These are phyloP conservation scores for Toxonevra muliebris DNA, from an alignment of 2,888 invertebrate species.

Conservation along the genomic window DNA sequence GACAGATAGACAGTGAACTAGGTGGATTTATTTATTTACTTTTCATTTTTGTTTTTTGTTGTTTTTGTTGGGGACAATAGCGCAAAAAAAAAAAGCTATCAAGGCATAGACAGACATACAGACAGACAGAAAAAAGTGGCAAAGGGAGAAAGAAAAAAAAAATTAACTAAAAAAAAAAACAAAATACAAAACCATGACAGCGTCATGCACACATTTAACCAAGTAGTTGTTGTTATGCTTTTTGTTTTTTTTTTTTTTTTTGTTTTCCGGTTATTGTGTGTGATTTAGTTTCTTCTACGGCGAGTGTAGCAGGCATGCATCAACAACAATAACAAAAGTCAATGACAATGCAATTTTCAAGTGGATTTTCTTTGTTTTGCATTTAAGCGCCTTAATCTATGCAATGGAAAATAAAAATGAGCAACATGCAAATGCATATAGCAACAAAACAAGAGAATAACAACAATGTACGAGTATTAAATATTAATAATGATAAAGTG, in stretches of 20 bases:
- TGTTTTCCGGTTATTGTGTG: neutral
- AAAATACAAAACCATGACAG: neutral
- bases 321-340: slow-evolving; percentile 4
- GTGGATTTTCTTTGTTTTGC: neutral
- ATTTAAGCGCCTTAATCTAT: too few species aligned
- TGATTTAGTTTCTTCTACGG: slow-evolving; percentile 3
- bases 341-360: slow-evolving; percentile 11
- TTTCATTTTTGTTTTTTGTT: neutral
- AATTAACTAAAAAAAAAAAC: neutral
- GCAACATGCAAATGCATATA: too few species aligned
- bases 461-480: too few species aligned
- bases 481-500: too few species aligned
- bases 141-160: too few species aligned
- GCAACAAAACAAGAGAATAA: too few species aligned
- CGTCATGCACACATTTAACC: neutral
- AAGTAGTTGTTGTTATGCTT: slow-evolving; percentile 10
- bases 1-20: slow-evolving; percentile 10
- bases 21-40: neutral
- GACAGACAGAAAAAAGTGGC: neutral
- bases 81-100: neutral
- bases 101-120: neutral
- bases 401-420: too few species aligned
- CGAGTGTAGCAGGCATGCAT: neutral
- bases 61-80: neutral
- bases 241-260: slow-evolving; percentile 1